A percentile compares a stretch with the other conserved stretches of the same genome.
Conservation (phyloP, 92 coral and sea anemone genomes). For the Nematostella vectensis region DNA sequence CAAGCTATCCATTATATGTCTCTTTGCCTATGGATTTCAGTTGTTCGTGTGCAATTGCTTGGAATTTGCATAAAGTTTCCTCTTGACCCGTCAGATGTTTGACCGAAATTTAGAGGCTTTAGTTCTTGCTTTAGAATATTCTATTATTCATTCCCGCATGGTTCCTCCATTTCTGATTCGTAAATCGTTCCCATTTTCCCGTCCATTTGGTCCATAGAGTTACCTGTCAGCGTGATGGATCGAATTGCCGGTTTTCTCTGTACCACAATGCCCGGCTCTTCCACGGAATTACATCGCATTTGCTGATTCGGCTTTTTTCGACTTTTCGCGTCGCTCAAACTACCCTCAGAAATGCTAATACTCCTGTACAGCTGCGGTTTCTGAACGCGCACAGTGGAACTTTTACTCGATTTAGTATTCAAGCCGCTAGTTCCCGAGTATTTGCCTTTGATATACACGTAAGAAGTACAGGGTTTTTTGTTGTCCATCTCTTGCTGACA, state of each 20-base stretch:
- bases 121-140: neutral
- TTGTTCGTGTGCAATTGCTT: too few species aligned
- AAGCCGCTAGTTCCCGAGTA: neutral
- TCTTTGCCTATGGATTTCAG: too few species aligned
- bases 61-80: too few species aligned
- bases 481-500: constrained; percentile 1
- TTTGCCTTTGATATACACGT: constrained; percentile 23
- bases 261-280: neutral
- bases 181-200: constrained; percentile 32
- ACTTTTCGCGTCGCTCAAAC: constrained; percentile 20
- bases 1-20: too few species aligned
- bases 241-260: neutral
- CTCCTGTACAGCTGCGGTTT: constrained; percentile 26
- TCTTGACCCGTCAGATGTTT: too few species aligned
- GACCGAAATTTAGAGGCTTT: neutral
- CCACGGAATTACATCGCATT: neutral
- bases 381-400: constrained; percentile 14
- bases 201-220: constrained; percentile 13
- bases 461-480: constrained; percentile 12
- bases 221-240: constrained; percentile 20
- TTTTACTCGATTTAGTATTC: neutral
- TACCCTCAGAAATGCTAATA: constrained; percentile 26
- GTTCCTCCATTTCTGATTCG: constrained; percentile 29
- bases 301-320: constrained; percentile 13
- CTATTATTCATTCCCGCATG: too few species aligned